These are phyloP conservation scores for Pangasianodon hypophthalmus DNA, from an alignment of 2,113 vertebrate genomes.

Conservation along the genomic window DNA sequence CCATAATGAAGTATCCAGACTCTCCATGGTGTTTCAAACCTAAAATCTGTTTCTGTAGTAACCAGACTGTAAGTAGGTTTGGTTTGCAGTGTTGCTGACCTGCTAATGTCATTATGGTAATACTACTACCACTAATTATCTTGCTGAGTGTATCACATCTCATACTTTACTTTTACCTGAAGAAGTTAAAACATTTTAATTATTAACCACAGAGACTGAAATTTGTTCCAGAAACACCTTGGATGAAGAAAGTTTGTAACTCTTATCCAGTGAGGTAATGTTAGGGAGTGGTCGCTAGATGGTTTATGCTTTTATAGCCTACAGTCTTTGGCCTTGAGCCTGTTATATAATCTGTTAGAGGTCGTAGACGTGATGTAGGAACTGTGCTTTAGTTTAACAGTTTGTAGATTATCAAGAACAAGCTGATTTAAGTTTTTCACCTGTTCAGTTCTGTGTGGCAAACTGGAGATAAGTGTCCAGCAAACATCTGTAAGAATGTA, in stretches of 20 bases:
- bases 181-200: neutral
- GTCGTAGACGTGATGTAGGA: neutral
- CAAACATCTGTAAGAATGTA: neutral
- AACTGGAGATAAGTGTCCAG: neutral
- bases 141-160: neutral
- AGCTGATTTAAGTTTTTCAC: neutral
- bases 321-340: neutral
- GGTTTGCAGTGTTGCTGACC: neutral
- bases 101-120: neutral
- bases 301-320: neutral
- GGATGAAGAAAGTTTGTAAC: neutral
- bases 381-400: neutral
- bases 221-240: neutral
- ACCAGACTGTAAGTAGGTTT: neutral
- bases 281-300: neutral
- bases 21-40: neutral
- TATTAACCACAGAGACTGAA: neutral
- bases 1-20: neutral
- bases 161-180: neutral
- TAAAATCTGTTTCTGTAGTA: neutral
- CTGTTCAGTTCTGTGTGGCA: neutral
- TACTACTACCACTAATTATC: neutral
- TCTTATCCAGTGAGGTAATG: neutral
- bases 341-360: neutral
- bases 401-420: neutral